phyloP scores from a whole-genome alignment of 1,140 invertebrate species.

The Cylas formicarius region DNA sequence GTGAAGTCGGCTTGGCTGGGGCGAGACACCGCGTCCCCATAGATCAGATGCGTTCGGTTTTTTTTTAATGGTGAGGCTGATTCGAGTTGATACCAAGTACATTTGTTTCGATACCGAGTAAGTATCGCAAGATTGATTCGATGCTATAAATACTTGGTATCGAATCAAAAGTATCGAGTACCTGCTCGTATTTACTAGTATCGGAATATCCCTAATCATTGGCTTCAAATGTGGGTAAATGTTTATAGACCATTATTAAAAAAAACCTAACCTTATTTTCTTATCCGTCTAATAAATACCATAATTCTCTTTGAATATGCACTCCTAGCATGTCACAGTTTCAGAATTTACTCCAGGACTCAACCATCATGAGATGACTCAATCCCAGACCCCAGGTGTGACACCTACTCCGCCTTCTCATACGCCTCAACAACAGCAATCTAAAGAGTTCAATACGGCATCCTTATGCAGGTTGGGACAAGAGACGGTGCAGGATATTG shows the following conservation, averaged over 20 bases:
- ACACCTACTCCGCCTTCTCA: conserved; percentile 42
- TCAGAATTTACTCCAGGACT: conserved; percentile 34
- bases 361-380: conserved; percentile 40
- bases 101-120: too few species aligned
- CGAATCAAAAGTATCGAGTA: too few species aligned
- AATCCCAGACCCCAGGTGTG: conserved; percentile 36
- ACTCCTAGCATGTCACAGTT: conserved; percentile 43
- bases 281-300: conserved; percentile 25
- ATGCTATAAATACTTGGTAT: too few species aligned
- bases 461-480: conserved; percentile 75
- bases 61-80: too few species aligned
- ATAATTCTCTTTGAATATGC: conserved; percentile 37
- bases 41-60: too few species aligned
- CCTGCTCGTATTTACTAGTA: too few species aligned
- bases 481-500: conserved; percentile 91
- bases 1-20: too few species aligned
- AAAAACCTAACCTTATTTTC: background rate
- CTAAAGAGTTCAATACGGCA: conserved; percentile 77
- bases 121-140: too few species aligned
- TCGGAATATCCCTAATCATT: too few species aligned
- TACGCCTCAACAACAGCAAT: conserved; percentile 47
- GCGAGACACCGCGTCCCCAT: too few species aligned
- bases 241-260: background rate
- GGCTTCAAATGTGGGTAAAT: conserved; percentile 4
- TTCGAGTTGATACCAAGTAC: too few species aligned